Evolutionary conservation across 2,113 vertebrate species (phyloP).

Genomic region (Promerops cafer): DNA sequence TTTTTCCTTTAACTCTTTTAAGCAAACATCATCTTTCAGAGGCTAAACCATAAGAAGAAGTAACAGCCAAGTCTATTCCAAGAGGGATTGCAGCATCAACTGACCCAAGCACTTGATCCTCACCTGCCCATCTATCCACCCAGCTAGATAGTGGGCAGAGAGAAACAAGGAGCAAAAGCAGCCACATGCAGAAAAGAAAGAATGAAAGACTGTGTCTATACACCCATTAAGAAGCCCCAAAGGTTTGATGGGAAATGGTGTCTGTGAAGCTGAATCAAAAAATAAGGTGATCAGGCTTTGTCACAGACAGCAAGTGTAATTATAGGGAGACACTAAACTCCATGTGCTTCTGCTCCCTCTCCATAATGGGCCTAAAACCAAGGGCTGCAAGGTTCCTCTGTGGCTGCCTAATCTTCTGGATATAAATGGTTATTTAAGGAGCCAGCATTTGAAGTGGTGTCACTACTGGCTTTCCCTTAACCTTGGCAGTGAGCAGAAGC

Average conservation of each 20-base stretch:
- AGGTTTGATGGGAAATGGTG: neutral
- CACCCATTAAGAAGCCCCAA: neutral
- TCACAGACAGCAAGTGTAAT: neutral
- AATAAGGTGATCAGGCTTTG: neutral
- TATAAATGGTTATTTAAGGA: neutral
- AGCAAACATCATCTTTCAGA: neutral
- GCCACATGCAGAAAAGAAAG: neutral
- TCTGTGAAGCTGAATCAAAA: neutral
- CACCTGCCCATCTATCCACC: neutral
- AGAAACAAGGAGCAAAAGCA: neutral
- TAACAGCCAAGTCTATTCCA: neutral
- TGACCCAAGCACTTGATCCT: neutral
- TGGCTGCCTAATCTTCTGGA: neutral
- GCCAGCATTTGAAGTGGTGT: neutral
- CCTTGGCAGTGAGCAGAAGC: neutral
- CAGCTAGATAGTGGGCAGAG: neutral
- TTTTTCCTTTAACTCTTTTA: neutral
- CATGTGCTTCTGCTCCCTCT: neutral
- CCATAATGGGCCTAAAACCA: neutral
- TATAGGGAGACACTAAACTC: neutral
- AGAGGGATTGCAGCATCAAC: neutral
- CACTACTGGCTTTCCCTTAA: neutral
- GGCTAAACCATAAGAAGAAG: neutral
- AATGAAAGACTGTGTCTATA: accelerated
- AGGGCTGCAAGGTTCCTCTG: neutral